Base-by-base conservation (phyloP, 2,888 invertebrate genomes). In the Gymnoscelis rufifasciata region DNA sequence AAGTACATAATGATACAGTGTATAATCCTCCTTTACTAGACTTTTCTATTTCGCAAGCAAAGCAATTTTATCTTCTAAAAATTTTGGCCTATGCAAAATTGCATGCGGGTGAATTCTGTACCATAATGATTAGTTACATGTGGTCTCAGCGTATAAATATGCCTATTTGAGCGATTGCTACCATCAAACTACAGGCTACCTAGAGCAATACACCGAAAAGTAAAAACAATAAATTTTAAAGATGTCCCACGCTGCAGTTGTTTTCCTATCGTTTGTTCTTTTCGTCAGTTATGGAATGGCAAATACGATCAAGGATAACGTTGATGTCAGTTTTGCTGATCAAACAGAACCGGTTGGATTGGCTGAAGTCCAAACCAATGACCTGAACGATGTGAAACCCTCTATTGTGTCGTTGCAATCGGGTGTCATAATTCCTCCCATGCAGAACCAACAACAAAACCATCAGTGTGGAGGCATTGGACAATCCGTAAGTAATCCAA, bases 341-440 rank as follows among this genome's bases (percentile, higher is more conserved):
- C 3, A 19, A 19, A 19, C 23, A 41, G 28, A 38, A 12, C 14
- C 42, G 7, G n/a, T 27, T 19, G 12, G 3, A 11, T 3, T 30
- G n/a, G 36, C 26, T 28, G 38, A 11, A 28, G 43, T 13, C 10
- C 33, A 42, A n/a, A 13, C 7, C 8, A 35, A 38, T 6, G 36
- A 40, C 24, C 2, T 42, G 13, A 26, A 23, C n/a, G 19, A 19
- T 19, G 5, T 19, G n/a, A 38, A 19, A 26, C 33, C 49, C 15
- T 45, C 45, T 7, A 45, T 50, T 19, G 36, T 46, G 15, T 7
- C 50, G 7, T 15, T 50, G 26, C 50, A 50, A 43, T 37, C 29
- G 11, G 31, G 40, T 8, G 19, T 23, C 14, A 37, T 15, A 7
- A 43, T 24, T 14, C 47, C 43, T 12, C 47, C 47, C 1, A 31